These are phyloP conservation scores for Zonotrichia leucophrys DNA, from an alignment of 2,113 vertebrate genomes.

Conservation along the genomic window DNA sequence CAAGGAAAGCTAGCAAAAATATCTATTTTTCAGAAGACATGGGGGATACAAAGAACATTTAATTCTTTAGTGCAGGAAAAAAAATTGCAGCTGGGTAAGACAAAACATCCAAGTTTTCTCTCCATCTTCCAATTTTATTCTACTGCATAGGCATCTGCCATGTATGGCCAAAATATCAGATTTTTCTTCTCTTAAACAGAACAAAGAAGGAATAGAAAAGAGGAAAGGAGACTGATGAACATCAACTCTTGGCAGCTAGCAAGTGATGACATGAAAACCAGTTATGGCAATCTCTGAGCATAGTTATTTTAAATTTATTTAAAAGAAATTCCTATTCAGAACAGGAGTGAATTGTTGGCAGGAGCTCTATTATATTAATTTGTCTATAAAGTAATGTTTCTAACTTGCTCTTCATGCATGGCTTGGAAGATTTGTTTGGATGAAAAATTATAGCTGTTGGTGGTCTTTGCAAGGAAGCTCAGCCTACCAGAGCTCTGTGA, in stretches of 20 bases:
- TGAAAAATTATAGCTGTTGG: not conserved
- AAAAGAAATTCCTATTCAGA: slow-evolving; percentile 1
- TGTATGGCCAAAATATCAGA: not conserved
- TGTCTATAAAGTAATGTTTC: not conserved
- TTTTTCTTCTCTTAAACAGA: not conserved
- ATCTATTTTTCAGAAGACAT: not conserved
- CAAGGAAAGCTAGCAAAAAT: not conserved
- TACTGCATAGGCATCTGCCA: not conserved
- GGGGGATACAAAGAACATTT: not conserved
- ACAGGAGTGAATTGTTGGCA: slow-evolving; percentile 23
- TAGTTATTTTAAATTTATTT: slow-evolving; percentile 38
- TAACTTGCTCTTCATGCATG: not conserved
- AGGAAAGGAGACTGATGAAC: not conserved
- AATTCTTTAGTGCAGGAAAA: not conserved
- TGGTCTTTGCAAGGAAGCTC: not conserved
- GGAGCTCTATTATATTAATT: not conserved
- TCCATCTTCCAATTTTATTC: not conserved
- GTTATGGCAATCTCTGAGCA: slow-evolving; percentile 13
- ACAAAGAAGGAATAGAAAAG: slow-evolving; percentile 5
- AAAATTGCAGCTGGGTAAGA: not conserved
- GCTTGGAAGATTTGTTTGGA: not conserved
- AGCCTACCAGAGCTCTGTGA: not conserved
- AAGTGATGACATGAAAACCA: slow-evolving; percentile 24
- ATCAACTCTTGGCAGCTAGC: slow-evolving; percentile 28
- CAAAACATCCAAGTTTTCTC: not conserved